A percentile compares a stretch with the other conserved stretches of the same genome.
These are phyloP conservation scores for Parnassius mnemosyne DNA, from an alignment of 2,888 invertebrate genomes.

Conservation along the genomic window DNA sequence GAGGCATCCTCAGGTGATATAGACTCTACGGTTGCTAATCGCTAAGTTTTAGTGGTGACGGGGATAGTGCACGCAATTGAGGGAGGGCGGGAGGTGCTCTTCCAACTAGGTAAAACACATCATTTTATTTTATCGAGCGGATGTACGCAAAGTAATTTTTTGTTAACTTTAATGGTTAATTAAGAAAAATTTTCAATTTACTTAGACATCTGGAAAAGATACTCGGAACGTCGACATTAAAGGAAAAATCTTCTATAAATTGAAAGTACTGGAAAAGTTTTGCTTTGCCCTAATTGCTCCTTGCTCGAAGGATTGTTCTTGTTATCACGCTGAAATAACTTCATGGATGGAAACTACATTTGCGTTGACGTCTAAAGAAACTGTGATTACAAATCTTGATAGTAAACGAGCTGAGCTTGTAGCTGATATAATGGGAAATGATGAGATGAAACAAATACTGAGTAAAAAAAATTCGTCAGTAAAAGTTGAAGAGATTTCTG, in stretches of 20 bases:
- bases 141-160: too few species aligned
- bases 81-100: too few species aligned
- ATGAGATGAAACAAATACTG: constrained; percentile 70
- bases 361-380: constrained; percentile 50
- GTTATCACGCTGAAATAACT: constrained; percentile 54
- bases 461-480: constrained; percentile 46
- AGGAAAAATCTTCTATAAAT: constrained; percentile 68
- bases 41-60: too few species aligned
- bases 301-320: constrained; percentile 60
- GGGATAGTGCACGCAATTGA: too few species aligned
- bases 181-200: constrained; percentile 15
- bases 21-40: too few species aligned
- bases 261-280: constrained; percentile 71
- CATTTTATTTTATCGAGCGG: too few species aligned
- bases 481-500: constrained; percentile 37
- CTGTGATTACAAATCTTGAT: constrained; percentile 42
- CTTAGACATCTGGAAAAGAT: constrained; percentile 64
- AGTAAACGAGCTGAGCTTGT: constrained; percentile 64
- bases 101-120: too few species aligned
- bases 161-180: too few species aligned
- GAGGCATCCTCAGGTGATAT: too few species aligned
- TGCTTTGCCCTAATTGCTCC: constrained; percentile 66
- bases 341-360: constrained; percentile 49
- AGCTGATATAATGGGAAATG: constrained; percentile 68
- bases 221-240: constrained; percentile 61